phyloP scores from a whole-genome alignment of 64 coral and sea anemone genomes.

The Montipora foliosa region DNA sequence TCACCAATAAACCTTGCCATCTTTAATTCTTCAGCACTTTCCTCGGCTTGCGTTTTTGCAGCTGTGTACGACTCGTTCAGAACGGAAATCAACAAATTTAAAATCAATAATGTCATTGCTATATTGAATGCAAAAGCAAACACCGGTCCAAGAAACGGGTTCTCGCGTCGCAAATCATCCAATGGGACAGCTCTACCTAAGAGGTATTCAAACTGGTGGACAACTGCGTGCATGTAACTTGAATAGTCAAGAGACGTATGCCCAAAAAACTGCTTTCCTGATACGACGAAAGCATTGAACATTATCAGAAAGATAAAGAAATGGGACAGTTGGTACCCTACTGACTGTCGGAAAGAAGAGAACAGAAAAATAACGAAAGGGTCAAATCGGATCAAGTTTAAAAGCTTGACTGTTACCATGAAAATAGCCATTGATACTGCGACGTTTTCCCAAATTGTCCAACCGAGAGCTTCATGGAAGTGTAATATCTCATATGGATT shows the following conservation, averaged over 20 bases:
- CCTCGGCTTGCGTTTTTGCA: background rate
- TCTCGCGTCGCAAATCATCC: background rate
- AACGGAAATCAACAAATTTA: slow-evolving; percentile 10
- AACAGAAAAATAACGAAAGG: slow-evolving; percentile 20
- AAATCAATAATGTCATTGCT: background rate
- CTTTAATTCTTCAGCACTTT: slow-evolving; percentile 14
- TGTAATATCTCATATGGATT: slow-evolving; percentile 9
- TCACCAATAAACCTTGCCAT: slow-evolving; percentile 25
- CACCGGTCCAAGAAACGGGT: background rate
- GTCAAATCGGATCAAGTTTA: slow-evolving; percentile 23
- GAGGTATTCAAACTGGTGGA: slow-evolving; percentile 6
- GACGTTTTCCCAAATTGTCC: slow-evolving; percentile 7
- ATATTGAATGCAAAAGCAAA: background rate
- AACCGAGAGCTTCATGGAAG: background rate
- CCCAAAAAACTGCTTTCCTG: background rate
- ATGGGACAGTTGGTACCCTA: slow-evolving; percentile 5
- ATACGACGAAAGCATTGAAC: slow-evolving; percentile 4
- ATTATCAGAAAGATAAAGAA: background rate
- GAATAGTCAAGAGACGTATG: background rate
- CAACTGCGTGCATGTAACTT: background rate
- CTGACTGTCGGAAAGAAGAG: slow-evolving; percentile 19
- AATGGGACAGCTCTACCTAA: slow-evolving; percentile 27
- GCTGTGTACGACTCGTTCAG: slow-evolving; percentile 12
- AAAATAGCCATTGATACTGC: background rate
- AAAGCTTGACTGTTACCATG: background rate